phyloP scores from a whole-genome alignment of 1,140 invertebrate species.

The Metaphire vulgaris region DNA sequence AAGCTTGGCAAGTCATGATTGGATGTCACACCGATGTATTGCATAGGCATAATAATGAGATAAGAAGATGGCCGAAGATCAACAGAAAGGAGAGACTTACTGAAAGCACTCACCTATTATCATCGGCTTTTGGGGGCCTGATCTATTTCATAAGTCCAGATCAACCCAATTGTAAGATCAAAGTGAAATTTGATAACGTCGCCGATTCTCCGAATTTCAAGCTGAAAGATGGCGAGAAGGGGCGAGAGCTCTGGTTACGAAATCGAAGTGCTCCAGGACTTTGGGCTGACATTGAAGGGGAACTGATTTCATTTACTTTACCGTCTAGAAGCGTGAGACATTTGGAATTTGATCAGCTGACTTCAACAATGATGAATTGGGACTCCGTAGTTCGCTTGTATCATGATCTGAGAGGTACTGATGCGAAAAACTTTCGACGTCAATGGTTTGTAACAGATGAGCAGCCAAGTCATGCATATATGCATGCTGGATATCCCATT shows the following conservation, averaged over 20 bases:
- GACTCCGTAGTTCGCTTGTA: constrained; percentile 32
- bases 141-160: constrained; percentile 25
- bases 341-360: constrained; percentile 17
- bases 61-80: constrained; percentile 5
- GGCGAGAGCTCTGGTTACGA: constrained; percentile 8
- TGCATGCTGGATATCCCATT: constrained; percentile 38
- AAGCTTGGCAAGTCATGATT: background rate
- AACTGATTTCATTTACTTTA: constrained; percentile 32
- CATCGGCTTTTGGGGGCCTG: constrained; percentile 22
- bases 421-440: constrained; percentile 21
- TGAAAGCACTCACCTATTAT: background rate
- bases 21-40: constrained; percentile 4
- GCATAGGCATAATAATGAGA: background rate
- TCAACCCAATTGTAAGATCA: background rate
- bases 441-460: constrained; percentile 34
- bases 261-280: constrained; percentile 29
- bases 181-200: constrained; percentile 16
- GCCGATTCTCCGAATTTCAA: constrained; percentile 16
- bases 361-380: constrained; percentile 30
- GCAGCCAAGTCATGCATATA: constrained; percentile 33
- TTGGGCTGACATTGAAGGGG: constrained; percentile 35
- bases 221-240: constrained; percentile 13
- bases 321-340: constrained; percentile 31
- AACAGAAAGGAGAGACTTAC: background rate
- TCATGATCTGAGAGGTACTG: constrained; percentile 30